Conservation (phyloP, 2,797 vertebrate genomes). For the Delichon dasypus region DNA sequence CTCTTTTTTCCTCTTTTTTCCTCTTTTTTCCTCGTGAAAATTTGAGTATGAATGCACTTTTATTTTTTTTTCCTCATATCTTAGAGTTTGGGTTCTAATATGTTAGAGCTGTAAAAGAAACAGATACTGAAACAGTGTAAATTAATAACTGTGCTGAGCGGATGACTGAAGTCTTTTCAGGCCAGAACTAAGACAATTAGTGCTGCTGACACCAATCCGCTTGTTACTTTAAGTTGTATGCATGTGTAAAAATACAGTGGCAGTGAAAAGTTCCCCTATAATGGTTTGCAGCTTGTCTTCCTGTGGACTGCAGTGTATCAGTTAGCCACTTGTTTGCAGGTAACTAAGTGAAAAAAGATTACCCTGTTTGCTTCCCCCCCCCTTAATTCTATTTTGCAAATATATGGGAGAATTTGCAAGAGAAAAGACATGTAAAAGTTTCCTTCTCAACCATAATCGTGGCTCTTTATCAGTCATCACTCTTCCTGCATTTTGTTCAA, state of each 20-base stretch:
- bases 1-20: no score
- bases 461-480: slow-evolving; percentile 79
- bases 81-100: not conserved
- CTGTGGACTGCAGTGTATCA: not conserved
- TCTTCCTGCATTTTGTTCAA: slow-evolving; percentile 84
- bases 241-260: not conserved
- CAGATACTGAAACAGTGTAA: not conserved
- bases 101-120: not conserved
- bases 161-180: not conserved
- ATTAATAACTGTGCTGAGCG: not conserved
- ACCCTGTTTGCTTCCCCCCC: slow-evolving; percentile 19
- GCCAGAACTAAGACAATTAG: slow-evolving; percentile 3
- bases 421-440: slow-evolving; percentile 80
- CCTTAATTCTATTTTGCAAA: slow-evolving; percentile 71
- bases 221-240: not conserved
- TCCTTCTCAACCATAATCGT: slow-evolving; percentile 75
- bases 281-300: slow-evolving; percentile 28
- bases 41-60: not conserved
- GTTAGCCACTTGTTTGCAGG: slow-evolving; percentile 58
- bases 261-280: not conserved
- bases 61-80: not conserved
- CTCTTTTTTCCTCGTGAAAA: no score
- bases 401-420: slow-evolving; percentile 73
- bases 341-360: slow-evolving; percentile 39
- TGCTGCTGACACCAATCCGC: not conserved